Conservation (phyloP, 2,113 vertebrate genomes). For the Atlantisia rogersi region DNA sequence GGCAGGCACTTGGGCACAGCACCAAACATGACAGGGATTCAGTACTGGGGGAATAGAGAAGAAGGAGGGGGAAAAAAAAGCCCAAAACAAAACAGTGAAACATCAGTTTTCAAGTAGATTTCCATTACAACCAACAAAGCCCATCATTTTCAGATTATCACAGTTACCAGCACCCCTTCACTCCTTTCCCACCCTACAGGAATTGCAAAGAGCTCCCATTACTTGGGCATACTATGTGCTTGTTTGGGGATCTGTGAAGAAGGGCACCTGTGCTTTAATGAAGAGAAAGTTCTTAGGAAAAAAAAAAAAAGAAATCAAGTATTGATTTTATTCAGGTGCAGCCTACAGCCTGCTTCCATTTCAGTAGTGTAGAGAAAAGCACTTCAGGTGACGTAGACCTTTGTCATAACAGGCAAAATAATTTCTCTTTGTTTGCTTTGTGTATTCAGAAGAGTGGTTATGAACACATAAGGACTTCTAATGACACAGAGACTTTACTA, state of each 20-base stretch:
- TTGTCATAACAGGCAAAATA: background rate
- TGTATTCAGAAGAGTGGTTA: background rate
- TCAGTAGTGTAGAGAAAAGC: background rate
- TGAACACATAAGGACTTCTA: background rate
- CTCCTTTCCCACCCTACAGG: background rate
- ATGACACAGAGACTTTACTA: background rate
- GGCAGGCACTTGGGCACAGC: background rate
- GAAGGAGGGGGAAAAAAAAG: no score
- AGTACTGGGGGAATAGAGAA: no score
- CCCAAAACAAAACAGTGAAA: background rate
- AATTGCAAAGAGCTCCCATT: background rate
- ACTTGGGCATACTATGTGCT: background rate
- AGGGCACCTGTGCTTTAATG: background rate
- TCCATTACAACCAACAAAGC: background rate
- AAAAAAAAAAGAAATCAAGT: background rate
- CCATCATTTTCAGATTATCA: background rate
- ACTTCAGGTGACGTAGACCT: background rate
- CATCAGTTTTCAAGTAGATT: background rate
- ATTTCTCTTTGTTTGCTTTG: background rate
- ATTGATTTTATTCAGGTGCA: background rate
- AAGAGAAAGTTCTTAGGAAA: background rate
- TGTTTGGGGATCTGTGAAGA: background rate
- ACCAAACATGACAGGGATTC: background rate
- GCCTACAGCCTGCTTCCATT: background rate
- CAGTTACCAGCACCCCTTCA: background rate